phyloP scores from a whole-genome alignment of 92 coral and sea anemone genomes.

The Porites divaricata region DNA sequence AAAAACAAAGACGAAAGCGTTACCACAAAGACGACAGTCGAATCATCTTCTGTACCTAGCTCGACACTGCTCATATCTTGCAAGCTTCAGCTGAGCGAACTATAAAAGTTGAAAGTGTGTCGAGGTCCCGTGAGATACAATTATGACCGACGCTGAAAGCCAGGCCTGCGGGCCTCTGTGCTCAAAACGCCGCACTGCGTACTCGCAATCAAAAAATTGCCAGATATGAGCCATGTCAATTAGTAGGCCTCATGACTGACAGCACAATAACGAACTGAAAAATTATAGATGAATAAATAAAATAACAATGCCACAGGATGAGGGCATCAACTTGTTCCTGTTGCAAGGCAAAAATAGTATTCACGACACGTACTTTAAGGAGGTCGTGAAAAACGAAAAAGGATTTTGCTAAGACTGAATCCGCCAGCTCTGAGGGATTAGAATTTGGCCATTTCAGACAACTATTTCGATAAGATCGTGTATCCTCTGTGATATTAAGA shows the following conservation, averaged over 20 bases:
- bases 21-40: constrained; percentile 40
- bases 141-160: neutral
- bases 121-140: constrained; percentile 2
- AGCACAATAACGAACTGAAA: constrained; percentile 1
- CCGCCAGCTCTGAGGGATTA: constrained; percentile 7
- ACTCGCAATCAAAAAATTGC: constrained; percentile 17
- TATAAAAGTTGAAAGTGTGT: neutral
- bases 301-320: constrained; percentile 13
- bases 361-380: constrained; percentile 22
- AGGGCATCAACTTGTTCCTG: constrained; percentile 7
- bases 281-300: constrained; percentile 34
- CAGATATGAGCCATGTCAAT: constrained; percentile 28
- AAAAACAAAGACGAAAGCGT: constrained; percentile 48
- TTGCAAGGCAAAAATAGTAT: neutral
- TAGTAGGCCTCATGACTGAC: constrained; percentile 36
- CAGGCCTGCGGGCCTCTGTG: constrained; percentile 15
- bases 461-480: constrained; percentile 40
- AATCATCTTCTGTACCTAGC: constrained; percentile 42
- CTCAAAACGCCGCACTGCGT: neutral
- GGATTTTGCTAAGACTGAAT: neutral
- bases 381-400: neutral
- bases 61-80: constrained; percentile 24
- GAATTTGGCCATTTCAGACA: constrained; percentile 22
- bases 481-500: constrained; percentile 25
- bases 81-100: constrained; percentile 12